Evolutionary conservation across 2,888 invertebrate genomes (phyloP), one percentile per base, ranked within the genome.

Genomic region (Euzetes globulus): DNA sequence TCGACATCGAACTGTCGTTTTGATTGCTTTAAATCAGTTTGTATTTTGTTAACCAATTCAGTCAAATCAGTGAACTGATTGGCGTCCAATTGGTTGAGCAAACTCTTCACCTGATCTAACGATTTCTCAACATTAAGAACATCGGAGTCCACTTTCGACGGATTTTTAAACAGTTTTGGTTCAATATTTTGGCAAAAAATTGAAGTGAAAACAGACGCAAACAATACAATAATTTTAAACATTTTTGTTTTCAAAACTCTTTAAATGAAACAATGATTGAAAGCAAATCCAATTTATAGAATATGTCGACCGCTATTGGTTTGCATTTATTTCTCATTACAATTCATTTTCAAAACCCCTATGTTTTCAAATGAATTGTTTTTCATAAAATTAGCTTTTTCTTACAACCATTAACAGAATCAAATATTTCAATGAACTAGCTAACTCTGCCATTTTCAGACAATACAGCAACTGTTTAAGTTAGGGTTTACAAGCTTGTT

Each of bases 1-100:
- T 74, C 70, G 41, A 70, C 22, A 47, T 74, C 27, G 50, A 70
- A 74, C 27, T 74, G 45, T 25, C 13, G 50, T 74, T 74, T 70
- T 15, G 70, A 52, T n/a, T 45, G 15, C 15, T n/a, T 27, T 13
- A 74, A 22, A 58, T 71, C 52, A 1, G 25, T 33, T 29, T 60
- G 70, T 15, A 74, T 71, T 41, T 52, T 27, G 11, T 37, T 41
- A 13, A 74, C 70, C 41, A 70, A 33, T 50, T 50, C 9, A 22
- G 27, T 19, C 15, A 74, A 37, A 22, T 71, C 71, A 11, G 1
- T 22, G 55, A 74, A 74, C 33, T 74, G 74, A 52, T 74, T 70
- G 9, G 13, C 11, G n/a, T 50, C 37, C 22, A 70, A 29, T 25
- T 70, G n/a, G 6, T 70, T 27, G 29, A 74, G 33, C 7, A 74